phyloP scores from a whole-genome alignment of 2,113 vertebrate genomes.

The Dryoscopus gambensis region DNA sequence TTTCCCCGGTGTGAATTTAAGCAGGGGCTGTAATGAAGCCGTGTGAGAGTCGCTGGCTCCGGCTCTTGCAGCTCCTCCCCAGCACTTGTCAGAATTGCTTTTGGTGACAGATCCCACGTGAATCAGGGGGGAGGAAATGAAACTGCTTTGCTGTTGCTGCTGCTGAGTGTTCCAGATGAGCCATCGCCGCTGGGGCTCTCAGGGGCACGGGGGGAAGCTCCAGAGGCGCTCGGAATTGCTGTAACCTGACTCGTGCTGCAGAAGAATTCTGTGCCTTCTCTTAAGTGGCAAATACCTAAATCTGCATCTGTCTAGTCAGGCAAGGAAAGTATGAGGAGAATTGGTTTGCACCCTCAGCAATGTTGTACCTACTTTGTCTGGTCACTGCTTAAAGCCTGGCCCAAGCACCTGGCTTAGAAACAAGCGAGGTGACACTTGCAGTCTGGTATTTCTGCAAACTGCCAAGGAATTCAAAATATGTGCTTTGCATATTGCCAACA shows the following conservation, averaged over 20 bases:
- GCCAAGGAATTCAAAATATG: not conserved
- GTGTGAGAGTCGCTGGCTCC: not conserved
- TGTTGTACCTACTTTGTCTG: not conserved
- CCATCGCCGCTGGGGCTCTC: not conserved
- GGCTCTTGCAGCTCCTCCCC: not conserved
- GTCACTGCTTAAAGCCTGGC: not conserved
- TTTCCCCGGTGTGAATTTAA: not conserved
- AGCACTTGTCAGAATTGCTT: not conserved
- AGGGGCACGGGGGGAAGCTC: not conserved
- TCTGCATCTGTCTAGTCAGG: not conserved
- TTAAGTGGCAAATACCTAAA: not conserved
- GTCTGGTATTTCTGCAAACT: not conserved
- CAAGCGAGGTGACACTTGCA: not conserved
- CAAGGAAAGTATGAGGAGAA: not conserved
- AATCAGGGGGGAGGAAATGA: not conserved
- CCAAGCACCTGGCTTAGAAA: not conserved
- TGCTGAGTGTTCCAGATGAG: not conserved
- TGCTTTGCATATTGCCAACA: not conserved
- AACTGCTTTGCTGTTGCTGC: not conserved
- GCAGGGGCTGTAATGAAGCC: not conserved
- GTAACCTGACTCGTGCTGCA: not conserved
- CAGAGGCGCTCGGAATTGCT: accelerated
- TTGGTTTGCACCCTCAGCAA: not conserved
- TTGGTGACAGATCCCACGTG: not conserved
- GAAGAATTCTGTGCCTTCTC: not conserved